These are phyloP conservation scores for Hirundo rustica DNA, from an alignment of 2,797 vertebrate species.

Conservation along the genomic window DNA sequence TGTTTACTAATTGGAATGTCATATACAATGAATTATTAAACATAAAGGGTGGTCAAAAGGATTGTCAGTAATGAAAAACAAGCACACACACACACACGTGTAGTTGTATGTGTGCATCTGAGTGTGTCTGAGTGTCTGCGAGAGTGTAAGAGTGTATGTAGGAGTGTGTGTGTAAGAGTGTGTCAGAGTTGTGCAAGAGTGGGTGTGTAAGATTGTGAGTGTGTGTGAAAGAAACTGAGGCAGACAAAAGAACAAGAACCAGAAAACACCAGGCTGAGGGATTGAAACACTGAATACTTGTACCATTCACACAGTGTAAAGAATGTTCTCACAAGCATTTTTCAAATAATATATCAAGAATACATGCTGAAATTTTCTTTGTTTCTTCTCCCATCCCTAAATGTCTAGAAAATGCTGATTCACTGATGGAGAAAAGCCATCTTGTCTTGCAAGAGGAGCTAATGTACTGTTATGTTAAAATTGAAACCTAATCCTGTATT, in stretches of 20 bases:
- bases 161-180: background rate
- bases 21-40: slow-evolving; percentile 45
- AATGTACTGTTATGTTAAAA: background rate
- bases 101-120: background rate
- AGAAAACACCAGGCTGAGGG: background rate
- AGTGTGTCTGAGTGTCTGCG: background rate
- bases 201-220: no score
- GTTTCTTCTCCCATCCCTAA: background rate
- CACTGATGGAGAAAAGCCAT: background rate
- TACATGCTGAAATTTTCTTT: background rate
- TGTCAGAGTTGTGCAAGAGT: background rate
- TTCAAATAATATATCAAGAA: background rate
- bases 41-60: background rate
- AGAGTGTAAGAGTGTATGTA: background rate
- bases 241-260: background rate
- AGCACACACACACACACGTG: fast-evolving
- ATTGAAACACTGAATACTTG: background rate
- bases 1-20: slow-evolving; percentile 66
- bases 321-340: background rate
- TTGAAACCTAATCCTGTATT: background rate
- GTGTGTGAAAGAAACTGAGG: background rate
- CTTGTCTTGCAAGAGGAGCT: background rate
- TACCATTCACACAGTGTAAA: background rate
- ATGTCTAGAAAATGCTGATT: background rate
- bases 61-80: background rate